Conservation (phyloP, 2,888 invertebrate species). For the Drosophila acutilabella region DNA sequence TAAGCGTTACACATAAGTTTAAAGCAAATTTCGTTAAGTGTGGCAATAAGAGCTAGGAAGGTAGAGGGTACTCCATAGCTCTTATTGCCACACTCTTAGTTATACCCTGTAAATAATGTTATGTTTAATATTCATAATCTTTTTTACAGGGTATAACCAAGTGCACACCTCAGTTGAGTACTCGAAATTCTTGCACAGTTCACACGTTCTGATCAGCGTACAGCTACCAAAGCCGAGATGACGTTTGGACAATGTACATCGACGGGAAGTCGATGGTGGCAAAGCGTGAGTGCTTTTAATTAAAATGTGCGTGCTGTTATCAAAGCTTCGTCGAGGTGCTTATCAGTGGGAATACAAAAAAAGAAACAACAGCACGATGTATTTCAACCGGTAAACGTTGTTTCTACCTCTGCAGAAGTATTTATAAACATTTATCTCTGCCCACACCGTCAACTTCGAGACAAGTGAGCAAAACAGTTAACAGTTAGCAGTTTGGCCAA, state of each 20-base stretch:
- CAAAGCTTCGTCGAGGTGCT: conserved; percentile 41
- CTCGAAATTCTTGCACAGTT: background rate
- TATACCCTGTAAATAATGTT: too few species aligned
- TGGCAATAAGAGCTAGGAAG: too few species aligned
- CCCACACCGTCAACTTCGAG: conserved; percentile 37
- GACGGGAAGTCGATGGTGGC: background rate
- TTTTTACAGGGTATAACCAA: background rate
- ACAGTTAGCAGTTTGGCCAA: conserved; percentile 43
- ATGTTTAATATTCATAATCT: background rate
- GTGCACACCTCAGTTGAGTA: background rate
- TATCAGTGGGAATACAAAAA: conserved; percentile 46
- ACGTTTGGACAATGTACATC: conserved; percentile 8
- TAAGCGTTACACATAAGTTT: too few species aligned
- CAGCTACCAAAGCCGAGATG: conserved; percentile 9
- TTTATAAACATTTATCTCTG: conserved; percentile 56
- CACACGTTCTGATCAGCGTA: conserved; percentile 10
- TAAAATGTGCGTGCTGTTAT: conserved; percentile 57
- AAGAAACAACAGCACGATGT: conserved; percentile 15
- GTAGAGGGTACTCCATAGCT: too few species aligned
- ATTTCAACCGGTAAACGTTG: conserved; percentile 18
- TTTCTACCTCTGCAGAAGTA: conserved; percentile 18
- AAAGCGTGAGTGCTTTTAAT: conserved; percentile 40
- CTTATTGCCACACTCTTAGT: too few species aligned
- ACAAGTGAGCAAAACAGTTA: conserved; percentile 20
- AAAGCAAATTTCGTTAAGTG: too few species aligned